Evolutionary conservation across 2,113 vertebrate species (phyloP), one percentile per base, ranked within the genome.

Genomic region (Butorides virescens): DNA sequence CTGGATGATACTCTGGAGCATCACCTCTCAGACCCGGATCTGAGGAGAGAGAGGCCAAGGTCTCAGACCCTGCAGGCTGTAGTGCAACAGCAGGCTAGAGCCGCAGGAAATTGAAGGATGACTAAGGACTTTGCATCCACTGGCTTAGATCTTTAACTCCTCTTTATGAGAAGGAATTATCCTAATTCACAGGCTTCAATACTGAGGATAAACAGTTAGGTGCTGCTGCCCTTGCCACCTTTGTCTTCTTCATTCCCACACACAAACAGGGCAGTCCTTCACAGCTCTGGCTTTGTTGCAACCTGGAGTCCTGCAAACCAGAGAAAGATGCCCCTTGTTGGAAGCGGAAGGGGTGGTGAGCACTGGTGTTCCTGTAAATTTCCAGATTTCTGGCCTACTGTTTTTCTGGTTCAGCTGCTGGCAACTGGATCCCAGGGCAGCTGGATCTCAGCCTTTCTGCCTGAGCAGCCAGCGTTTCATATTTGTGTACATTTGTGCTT

Each of bases 191-290:
- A 70, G 22, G 11, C 16, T 80, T 84, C n/a, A 42, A 1, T 37
- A 26, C 5, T 58, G 32, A 53, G 22, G 11, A 15, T 30, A 50
- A 55, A 42, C 29, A 13, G 44, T 16, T 18, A 61, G 9, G 16
- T 87, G 17, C 61, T 59, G 2, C 27, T 90, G 25, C 25, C 20
- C 17, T 70, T 74, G 14, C 83, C 78, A 4, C 11, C 5, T 75
- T 26, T 44, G 22, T 42, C 26, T 66, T 75, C 30, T 82, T 92
- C 17, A 23, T 85, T 63, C 10, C 29, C 15, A 3, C 22, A 42
- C 7, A 36, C 9, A n/a, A 32, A 37, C 8, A 61, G 0, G 0
- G 72, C 5, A 59, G 10, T 65, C 25, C 13, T 81, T 73, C 18
- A 17, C 56, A 82, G n/a, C 8, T 71, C 66, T 79, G 47, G 15